A percentile compares a stretch with the other conserved stretches of the same genome.
These are phyloP conservation scores for Solenodon paradoxus DNA, from an alignment of 2,113 vertebrate genomes.

Conservation along the genomic window DNA sequence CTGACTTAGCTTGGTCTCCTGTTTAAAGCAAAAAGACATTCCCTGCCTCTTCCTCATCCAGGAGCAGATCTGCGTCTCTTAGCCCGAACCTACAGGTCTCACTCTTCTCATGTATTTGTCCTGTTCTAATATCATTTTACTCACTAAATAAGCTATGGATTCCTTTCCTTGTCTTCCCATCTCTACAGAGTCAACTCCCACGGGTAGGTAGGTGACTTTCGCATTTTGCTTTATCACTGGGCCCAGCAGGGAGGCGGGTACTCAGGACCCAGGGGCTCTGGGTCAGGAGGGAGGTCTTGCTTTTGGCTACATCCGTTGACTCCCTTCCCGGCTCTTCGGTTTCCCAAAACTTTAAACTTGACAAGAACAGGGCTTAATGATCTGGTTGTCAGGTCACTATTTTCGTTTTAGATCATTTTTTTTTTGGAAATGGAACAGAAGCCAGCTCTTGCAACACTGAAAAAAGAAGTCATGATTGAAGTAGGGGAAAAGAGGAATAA, in stretches of 20 bases:
- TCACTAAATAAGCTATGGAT: background rate
- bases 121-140: background rate
- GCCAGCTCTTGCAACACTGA: conserved; percentile 65
- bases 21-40: background rate
- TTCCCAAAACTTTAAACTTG: conserved; percentile 65
- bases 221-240: too few relatives aligned
- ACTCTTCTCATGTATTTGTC: background rate
- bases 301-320: background rate
- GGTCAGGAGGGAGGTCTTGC: too few relatives aligned
- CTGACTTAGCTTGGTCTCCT: background rate
- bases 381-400: conserved; percentile 20
- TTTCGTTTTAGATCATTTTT: conserved; percentile 39
- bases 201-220: too few relatives aligned
- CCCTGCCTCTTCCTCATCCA: background rate
- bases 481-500: background rate
- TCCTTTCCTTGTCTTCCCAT: background rate
- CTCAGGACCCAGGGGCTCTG: too few relatives aligned
- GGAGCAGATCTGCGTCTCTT: too few relatives aligned
- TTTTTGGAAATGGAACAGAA: conserved; percentile 49
- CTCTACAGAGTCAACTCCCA: too few relatives aligned
- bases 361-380: conserved; percentile 49
- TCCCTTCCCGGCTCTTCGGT: background rate
- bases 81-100: fast-evolving
- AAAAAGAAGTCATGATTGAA: background rate
- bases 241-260: too few relatives aligned